Conservation (phyloP, 2,113 vertebrate species). For the Pelecanoides urinatrix region DNA sequence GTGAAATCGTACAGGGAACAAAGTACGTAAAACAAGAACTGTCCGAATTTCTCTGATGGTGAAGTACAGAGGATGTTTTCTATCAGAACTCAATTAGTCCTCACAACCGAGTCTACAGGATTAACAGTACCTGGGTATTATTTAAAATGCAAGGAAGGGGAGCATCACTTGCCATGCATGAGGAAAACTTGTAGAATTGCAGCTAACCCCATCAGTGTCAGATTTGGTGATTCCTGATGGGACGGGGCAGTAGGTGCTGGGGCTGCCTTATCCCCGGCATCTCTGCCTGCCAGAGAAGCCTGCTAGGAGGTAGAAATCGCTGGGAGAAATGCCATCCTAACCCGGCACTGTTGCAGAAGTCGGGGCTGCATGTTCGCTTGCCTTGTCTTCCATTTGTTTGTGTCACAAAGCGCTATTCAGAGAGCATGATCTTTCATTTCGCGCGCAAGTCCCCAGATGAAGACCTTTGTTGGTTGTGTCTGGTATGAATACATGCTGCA, state of each 20-base stretch:
- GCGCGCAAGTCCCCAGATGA: fast-evolving
- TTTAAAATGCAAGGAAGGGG: background rate
- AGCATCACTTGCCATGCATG: fast-evolving
- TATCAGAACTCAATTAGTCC: background rate
- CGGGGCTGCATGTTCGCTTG: background rate
- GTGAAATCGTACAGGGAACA: background rate
- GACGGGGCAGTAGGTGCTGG: background rate
- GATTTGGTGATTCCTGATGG: background rate
- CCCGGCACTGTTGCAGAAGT: background rate
- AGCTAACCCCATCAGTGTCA: fast-evolving
- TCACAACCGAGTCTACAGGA: background rate
- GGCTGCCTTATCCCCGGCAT: fast-evolving
- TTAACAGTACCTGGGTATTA: background rate
- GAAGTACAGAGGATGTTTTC: background rate
- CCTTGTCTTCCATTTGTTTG: background rate
- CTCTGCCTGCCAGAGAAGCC: background rate
- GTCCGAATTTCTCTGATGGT: too few species aligned
- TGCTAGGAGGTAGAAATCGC: background rate
- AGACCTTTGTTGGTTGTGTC: background rate
- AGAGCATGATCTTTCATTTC: background rate
- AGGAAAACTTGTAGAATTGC: background rate
- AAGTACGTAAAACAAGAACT: background rate
- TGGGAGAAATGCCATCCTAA: background rate
- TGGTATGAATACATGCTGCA: background rate
- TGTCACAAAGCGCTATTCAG: background rate